These are phyloP conservation scores for Iselma pallidipennis DNA, from an alignment of 2,888 invertebrate species.

Conservation along the genomic window DNA sequence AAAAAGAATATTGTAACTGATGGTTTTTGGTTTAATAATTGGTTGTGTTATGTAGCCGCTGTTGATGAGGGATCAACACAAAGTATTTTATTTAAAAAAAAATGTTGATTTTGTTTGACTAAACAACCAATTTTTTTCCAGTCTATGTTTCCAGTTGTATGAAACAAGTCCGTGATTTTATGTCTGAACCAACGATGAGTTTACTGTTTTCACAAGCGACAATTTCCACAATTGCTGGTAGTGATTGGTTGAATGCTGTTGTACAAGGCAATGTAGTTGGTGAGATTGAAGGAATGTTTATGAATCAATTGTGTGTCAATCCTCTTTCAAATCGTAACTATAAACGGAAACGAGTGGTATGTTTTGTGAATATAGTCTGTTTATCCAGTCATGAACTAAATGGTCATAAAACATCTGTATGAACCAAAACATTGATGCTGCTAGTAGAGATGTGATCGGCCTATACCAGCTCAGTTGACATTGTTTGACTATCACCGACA, in stretches of 20 bases:
- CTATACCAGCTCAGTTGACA: no score
- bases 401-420: no score
- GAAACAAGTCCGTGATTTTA: slow-evolving; percentile 48
- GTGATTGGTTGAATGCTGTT: slow-evolving; percentile 60
- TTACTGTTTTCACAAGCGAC: slow-evolving; percentile 52
- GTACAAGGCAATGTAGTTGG: slow-evolving; percentile 60
- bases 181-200: slow-evolving; percentile 38
- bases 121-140: slow-evolving; percentile 27
- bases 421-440: no score
- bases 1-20: slow-evolving; percentile 57
- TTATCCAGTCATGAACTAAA: no score
- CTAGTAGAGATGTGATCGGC: no score
- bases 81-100: slow-evolving; percentile 34
- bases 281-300: slow-evolving; percentile 57
- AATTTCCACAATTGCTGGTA: slow-evolving; percentile 51
- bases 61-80: slow-evolving; percentile 53
- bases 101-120: neutral
- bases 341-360: neutral
- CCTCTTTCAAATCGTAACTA: neutral
- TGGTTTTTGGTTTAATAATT: slow-evolving; percentile 59
- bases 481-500: no score
- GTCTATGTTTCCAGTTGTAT: slow-evolving; percentile 49
- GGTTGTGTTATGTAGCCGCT: slow-evolving; percentile 55
- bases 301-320: slow-evolving; percentile 45
- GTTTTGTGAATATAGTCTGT: neutral